A percentile compares a stretch with the other conserved stretches of the same genome.
Conservation (phyloP, 2,797 vertebrate genomes). For the Manis pentadactyla region DNA sequence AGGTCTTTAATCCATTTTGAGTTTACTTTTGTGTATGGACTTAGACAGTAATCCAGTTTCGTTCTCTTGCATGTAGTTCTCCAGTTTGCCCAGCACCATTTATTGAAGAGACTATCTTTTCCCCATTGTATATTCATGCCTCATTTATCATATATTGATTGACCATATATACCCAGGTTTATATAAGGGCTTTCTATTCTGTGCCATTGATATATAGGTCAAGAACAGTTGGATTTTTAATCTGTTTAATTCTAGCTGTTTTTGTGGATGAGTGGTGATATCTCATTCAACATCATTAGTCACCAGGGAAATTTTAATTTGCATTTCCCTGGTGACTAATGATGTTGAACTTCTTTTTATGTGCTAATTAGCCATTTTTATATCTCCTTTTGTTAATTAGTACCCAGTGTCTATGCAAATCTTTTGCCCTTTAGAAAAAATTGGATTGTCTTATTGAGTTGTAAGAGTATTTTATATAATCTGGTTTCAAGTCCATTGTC, state of each 20-base stretch:
- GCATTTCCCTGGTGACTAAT: constrained; percentile 10
- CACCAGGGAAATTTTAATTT: not conserved
- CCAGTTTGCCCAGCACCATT: too few relatives aligned
- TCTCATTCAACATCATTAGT: not conserved
- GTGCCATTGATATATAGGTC: too few relatives aligned
- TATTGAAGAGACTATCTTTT: too few relatives aligned
- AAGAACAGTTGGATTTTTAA: not conserved
- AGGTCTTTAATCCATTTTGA: too few relatives aligned
- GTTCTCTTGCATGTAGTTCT: too few relatives aligned
- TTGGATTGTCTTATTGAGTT: not conserved
- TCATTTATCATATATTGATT: too few relatives aligned
- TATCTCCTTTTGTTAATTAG: constrained; percentile 19
- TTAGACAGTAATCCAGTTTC: too few relatives aligned
- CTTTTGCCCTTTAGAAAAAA: constrained; percentile 18
- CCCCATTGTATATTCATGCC: too few relatives aligned
- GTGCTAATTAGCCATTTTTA: constrained; percentile 33
- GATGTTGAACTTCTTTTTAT: constrained; percentile 8
- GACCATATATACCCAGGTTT: too few relatives aligned
- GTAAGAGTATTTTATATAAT: not conserved
- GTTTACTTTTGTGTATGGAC: too few relatives aligned
- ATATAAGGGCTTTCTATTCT: too few relatives aligned
- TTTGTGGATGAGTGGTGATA: not conserved
- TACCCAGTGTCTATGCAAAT: constrained; percentile 15
- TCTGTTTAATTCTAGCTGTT: constrained; percentile 29
- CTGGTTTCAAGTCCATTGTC: not conserved